Conservation (phyloP, 64 coral and sea anemone genomes). For the Anthopleura sola region DNA sequence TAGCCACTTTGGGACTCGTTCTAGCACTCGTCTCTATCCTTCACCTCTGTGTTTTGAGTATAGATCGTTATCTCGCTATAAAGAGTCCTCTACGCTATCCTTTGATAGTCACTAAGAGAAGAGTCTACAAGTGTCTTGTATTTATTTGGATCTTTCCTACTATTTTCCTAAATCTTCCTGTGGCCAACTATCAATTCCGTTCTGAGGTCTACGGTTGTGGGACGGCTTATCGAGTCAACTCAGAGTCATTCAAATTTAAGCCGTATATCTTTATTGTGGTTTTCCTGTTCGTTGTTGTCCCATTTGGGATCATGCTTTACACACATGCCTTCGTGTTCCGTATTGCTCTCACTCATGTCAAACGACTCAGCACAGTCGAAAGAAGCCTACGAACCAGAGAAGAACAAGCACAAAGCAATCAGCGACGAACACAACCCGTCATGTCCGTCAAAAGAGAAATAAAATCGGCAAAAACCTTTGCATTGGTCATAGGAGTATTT, state of each 20-base stretch:
- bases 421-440: background rate
- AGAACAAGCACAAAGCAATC: background rate
- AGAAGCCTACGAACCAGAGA: constrained; percentile 23
- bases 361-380: constrained; percentile 44
- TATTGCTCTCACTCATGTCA: constrained; percentile 67
- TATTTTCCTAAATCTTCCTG: constrained; percentile 59
- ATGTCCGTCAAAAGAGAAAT: constrained; percentile 67
- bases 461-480: constrained; percentile 79
- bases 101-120: constrained; percentile 49
- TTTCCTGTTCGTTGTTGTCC: constrained; percentile 45
- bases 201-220: constrained; percentile 74
- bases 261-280: constrained; percentile 71
- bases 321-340: constrained; percentile 67
- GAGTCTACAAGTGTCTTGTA: constrained; percentile 25
- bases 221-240: background rate
- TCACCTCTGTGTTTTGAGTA: constrained; percentile 73
- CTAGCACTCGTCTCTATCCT: constrained; percentile 80
- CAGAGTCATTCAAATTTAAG: background rate
- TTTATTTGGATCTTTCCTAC: constrained; percentile 55
- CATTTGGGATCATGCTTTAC: constrained; percentile 62
- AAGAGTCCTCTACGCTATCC: constrained; percentile 71
- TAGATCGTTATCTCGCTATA: constrained; percentile 92
- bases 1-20: constrained; percentile 52
- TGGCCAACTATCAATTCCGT: constrained; percentile 58
- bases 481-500: constrained; percentile 67